A percentile compares a stretch with the other conserved stretches of the same genome.
Conservation (phyloP, 2,888 invertebrate species). For the Lycia hirtaria region DNA sequence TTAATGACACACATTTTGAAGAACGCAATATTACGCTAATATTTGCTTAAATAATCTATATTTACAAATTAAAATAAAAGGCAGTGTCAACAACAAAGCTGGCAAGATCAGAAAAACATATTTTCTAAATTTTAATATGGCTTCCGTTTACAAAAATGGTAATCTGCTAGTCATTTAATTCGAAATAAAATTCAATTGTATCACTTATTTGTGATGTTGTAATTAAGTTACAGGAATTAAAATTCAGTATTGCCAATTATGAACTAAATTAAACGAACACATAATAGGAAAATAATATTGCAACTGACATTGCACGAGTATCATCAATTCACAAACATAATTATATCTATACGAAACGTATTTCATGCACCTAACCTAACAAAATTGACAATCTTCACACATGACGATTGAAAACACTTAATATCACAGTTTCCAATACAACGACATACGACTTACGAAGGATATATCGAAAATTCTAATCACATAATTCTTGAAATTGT, state of each 20-base stretch:
- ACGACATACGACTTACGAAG: conserved; percentile 57
- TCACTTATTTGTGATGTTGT: conserved; percentile 38
- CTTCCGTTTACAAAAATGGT: conserved; percentile 75
- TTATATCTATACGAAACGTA: conserved; percentile 14
- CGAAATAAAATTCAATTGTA: conserved; percentile 28
- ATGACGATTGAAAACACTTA: conserved; percentile 79
- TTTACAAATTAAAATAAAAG: conserved; percentile 75
- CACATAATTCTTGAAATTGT: conserved; percentile 57
- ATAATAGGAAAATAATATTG: conserved; percentile 68
- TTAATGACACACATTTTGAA: conserved; percentile 21
- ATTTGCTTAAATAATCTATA: conserved; percentile 59
- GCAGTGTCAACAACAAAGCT: conserved; percentile 82
- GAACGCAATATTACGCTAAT: conserved; percentile 23
- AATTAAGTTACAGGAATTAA: conserved; percentile 15
- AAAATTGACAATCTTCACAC: conserved; percentile 62
- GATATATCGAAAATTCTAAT: conserved; percentile 51
- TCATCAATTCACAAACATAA: conserved; percentile 47
- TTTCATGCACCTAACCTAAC: conserved; percentile 54
- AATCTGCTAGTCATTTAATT: conserved; percentile 45
- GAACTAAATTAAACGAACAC: conserved; percentile 59
- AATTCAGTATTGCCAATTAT: conserved; percentile 40
- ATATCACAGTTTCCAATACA: conserved; percentile 85
- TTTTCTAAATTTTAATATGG: conserved; percentile 84
- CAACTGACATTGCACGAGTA: conserved; percentile 60
- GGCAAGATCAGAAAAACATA: conserved; percentile 81